Evolutionary conservation across 2,797 vertebrate species (phyloP).

Genomic region (Falco concolor): DNA sequence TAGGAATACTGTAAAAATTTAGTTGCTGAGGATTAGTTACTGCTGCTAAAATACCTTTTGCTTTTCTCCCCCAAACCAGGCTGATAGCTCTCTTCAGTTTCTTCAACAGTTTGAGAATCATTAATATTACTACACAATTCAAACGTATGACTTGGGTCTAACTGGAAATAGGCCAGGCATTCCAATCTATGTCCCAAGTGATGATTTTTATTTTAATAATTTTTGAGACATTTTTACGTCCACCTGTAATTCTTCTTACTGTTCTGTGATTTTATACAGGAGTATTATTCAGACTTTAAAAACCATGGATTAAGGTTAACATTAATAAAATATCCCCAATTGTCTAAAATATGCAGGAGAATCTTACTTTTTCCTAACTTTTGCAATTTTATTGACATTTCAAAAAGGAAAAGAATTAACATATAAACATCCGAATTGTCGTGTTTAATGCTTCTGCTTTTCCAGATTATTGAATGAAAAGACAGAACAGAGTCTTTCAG

Average conservation of each 20-base stretch:
- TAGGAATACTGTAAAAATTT: not conserved
- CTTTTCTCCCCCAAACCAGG: not conserved
- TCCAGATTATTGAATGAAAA: slow-evolving; percentile 77
- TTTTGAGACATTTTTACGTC: not conserved
- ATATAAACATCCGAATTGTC: not conserved
- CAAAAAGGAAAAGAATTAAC: not conserved
- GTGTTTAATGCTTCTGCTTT: slow-evolving; percentile 59
- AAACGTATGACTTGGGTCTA: not conserved
- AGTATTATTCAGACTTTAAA: not conserved
- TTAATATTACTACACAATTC: not conserved
- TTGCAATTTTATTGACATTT: not conserved
- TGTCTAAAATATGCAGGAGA: not conserved
- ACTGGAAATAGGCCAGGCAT: not conserved
- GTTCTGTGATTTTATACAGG: not conserved
- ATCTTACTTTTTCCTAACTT: not conserved
- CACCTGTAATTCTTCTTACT: not conserved
- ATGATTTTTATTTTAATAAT: not conserved
- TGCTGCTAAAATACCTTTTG: not conserved
- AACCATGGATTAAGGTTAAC: not conserved
- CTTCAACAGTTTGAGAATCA: not conserved
- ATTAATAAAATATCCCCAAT: not conserved
- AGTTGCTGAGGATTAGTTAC: not conserved
- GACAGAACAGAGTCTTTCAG: slow-evolving; percentile 73
- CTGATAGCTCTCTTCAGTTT: not conserved
- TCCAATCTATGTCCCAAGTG: not conserved